Evolutionary conservation across 2,113 vertebrate genomes (phyloP), one percentile per base, ranked within the genome.

Genomic region (Lophius piscatorius): DNA sequence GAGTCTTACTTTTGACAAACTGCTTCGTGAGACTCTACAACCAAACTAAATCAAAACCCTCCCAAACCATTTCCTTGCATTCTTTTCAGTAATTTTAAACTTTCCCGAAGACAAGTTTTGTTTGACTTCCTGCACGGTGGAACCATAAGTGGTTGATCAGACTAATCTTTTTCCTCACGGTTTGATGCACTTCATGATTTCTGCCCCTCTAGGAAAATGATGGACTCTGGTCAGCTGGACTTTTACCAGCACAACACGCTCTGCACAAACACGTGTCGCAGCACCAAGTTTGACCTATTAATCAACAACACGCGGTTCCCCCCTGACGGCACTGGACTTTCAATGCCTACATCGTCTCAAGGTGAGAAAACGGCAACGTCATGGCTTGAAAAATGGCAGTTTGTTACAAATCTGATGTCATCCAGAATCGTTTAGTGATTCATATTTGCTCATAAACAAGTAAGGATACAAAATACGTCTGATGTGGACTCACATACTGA

Each of bases 241-340:
- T 99, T 99, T 82, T 99, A 97, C 86, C 94, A 99, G 58, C 97
- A 99, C 1, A 95, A 95, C 85, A 95, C 94, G 2, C 94, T 99
- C 63, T 99, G 97, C 76, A 97, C 97, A 74, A 99, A 98, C 88
- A 99, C 97, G 4, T 99, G 97, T 69, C 93, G 97, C 63, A 99
- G 97, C 87, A 99, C 97, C 87, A 99, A 99, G 82, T 99, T 99
- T 31, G 96, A 99, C 81, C 93, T 99, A 62, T 89, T 99, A 56
- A 98, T 99, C 85, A 99, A 94, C 92, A 98, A 97, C 2, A 95
- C 96, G 2, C 91, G 95, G 29, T 94, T 97, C 68, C 96, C 97
- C 0, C 95, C 95, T 31, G 95, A 97, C 71, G 90, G 92, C 73
- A 94, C 90, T 1, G 79, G 95, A 34, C 94, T 96, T 20, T 91